Evolutionary conservation across 2,113 vertebrate species (phyloP).

Genomic region (Beaufortia kweichowensis): DNA sequence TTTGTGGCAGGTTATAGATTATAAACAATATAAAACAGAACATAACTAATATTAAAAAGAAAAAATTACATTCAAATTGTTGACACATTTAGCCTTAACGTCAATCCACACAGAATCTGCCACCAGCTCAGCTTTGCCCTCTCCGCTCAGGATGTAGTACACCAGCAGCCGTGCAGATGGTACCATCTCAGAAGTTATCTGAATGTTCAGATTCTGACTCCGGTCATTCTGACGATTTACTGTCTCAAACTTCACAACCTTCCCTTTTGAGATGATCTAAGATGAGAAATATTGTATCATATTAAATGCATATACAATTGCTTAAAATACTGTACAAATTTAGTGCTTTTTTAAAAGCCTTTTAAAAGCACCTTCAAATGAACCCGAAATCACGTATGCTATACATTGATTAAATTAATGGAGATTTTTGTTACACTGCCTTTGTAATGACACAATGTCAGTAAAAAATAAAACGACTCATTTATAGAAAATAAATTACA

Average conservation of each 20-base stretch:
- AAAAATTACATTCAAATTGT: conserved; percentile 75
- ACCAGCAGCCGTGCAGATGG: conserved; percentile 88
- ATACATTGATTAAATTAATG: too few species aligned
- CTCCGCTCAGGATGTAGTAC: conserved; percentile 85
- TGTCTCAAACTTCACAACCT: conserved; percentile 75
- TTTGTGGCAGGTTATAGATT: too few species aligned
- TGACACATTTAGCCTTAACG: conserved; percentile 82
- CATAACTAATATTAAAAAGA: neutral
- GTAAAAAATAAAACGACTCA: too few species aligned
- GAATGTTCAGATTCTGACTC: conserved; percentile 75
- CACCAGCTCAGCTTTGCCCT: conserved; percentile 82
- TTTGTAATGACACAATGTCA: too few species aligned
- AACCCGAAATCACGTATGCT: too few species aligned
- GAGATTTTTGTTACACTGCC: too few species aligned
- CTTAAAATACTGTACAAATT: too few species aligned
- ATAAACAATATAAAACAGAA: too few species aligned
- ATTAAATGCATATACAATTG: neutral
- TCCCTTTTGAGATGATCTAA: conserved; percentile 82
- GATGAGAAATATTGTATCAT: neutral
- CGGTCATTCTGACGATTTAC: conserved; percentile 54
- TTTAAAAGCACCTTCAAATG: too few species aligned
- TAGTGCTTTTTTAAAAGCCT: too few species aligned
- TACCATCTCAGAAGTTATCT: conserved; percentile 82
- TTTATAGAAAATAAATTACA: too few species aligned
- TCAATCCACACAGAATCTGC: conserved; percentile 89